Evolutionary conservation across 2,888 invertebrate species (phyloP), one percentile per base, ranked within the genome.

Genomic region (Artemia sinica): DNA sequence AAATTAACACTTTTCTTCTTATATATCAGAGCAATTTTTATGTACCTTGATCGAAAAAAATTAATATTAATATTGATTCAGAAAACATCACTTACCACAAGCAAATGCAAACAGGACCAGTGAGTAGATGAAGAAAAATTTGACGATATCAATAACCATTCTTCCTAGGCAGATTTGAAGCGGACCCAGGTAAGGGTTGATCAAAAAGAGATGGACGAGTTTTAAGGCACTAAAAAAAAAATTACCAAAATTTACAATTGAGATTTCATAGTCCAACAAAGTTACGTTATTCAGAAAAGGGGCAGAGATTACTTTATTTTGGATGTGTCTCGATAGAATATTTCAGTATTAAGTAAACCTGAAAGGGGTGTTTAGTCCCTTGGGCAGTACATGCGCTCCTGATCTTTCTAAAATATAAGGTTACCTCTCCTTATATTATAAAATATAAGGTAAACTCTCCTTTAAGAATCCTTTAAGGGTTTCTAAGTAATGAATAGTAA

Each of bases 151-250:
- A 73, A 88, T 88, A 74, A 89, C 86, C 91, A 89, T 89, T 70
- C 89, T 81, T 0, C 92, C 93, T 65, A 93, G 81, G 0, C 92
- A 92, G 74, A 94, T 91, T 81, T 93, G 93, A 73, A 93, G 81
- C 5, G 92, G 93, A 4, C 93, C 93, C 74, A 94, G 79, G 77
- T 93, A 90, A 5, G 93, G 92, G 80, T 92, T 92, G 75, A 93
- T 90, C 69, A 91, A 92, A 80, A 93, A 93, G 74, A 93, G 81
- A 77, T 93, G 91, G 28, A 94, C 88, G 76, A 94, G 78, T 79
- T 95, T 95, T 71, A 95, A 79, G 6, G 92, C 91, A 77, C 91
- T 91, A 83, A 78, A 84, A 80, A 84, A 80, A 69, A 69, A 71
- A 70, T 68, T 49, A 18, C 41, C 3, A 4, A 41, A 3, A 41